Evolutionary conservation across 1,140 invertebrate species (phyloP).

Genomic region (Holotrichia oblita): DNA sequence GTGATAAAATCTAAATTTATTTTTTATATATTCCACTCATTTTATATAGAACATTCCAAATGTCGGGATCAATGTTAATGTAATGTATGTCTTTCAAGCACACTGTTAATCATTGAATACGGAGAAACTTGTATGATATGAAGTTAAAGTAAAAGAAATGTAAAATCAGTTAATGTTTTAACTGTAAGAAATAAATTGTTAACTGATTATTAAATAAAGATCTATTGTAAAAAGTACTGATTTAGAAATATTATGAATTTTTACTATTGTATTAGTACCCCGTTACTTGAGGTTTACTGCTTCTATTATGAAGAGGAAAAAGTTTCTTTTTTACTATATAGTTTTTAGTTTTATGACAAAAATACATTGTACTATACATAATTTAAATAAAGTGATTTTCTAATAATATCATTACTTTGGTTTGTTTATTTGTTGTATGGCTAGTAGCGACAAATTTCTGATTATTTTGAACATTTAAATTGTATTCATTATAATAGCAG

Average conservation of each 20-base stretch:
- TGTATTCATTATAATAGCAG: too few relatives aligned
- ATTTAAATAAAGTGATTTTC: slow-evolving; percentile 41
- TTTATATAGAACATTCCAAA: background rate
- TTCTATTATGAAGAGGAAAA: slow-evolving; percentile 16
- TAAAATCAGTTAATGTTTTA: slow-evolving; percentile 22
- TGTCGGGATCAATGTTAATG: background rate
- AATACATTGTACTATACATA: slow-evolving; percentile 40
- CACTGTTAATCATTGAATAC: background rate
- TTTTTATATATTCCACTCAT: too few relatives aligned
- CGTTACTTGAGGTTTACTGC: slow-evolving; percentile 36
- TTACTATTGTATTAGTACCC: slow-evolving; percentile 36
- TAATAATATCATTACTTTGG: background rate
- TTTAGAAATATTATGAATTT: background rate
- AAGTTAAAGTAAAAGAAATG: background rate
- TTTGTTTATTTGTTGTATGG: too few relatives aligned
- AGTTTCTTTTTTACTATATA: slow-evolving; percentile 35
- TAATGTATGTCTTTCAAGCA: slow-evolving; percentile 30
- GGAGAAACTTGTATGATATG: slow-evolving; percentile 27
- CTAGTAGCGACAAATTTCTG: too few relatives aligned
- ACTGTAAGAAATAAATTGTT: slow-evolving; percentile 8
- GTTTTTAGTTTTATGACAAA: slow-evolving; percentile 38
- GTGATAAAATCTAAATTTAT: too few relatives aligned
- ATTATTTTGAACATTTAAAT: too few relatives aligned
- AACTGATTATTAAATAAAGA: slow-evolving; percentile 17
- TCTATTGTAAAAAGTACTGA: slow-evolving; percentile 38